phyloP scores from a whole-genome alignment of 1,140 invertebrate genomes.

The Formica selysi region DNA sequence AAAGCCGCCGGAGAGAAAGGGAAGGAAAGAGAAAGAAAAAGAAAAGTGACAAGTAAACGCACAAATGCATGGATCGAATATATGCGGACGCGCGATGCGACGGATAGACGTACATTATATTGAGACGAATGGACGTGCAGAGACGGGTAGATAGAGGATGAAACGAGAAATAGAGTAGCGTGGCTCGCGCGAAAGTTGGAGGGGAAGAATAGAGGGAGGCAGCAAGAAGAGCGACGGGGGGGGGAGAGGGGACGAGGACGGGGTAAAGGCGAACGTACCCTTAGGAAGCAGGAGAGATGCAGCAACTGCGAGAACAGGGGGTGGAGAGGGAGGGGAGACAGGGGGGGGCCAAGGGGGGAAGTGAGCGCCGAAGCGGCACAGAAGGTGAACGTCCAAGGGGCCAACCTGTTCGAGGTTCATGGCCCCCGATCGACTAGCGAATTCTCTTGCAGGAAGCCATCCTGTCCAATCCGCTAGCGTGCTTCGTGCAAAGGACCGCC shows the following conservation, averaged over 20 bases:
- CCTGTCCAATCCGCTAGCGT: slow-evolving; percentile 83
- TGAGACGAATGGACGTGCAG: slow-evolving; percentile 29
- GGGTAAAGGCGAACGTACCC: slow-evolving; percentile 71
- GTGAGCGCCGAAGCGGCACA: slow-evolving; percentile 78
- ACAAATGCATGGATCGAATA: slow-evolving; percentile 13
- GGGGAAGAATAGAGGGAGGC: slow-evolving; percentile 26
- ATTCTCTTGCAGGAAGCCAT: slow-evolving; percentile 81
- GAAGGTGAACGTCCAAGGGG: slow-evolving; percentile 87
- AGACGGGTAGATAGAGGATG: slow-evolving; percentile 48
- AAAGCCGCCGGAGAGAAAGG: not conserved
- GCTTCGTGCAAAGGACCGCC: slow-evolving; percentile 78
- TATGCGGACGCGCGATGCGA: not conserved
- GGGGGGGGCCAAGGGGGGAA: slow-evolving; percentile 61
- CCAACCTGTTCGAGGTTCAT: slow-evolving; percentile 87
- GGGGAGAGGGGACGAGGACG: slow-evolving; percentile 2
- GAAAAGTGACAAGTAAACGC: not conserved
- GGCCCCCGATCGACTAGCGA: slow-evolving; percentile 85
- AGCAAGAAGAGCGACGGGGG: not conserved
- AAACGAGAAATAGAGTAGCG: slow-evolving; percentile 67
- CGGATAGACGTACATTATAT: slow-evolving; percentile 25
- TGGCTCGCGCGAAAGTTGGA: slow-evolving; percentile 33
- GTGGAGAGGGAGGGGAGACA: slow-evolving; percentile 55
- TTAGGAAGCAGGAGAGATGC: slow-evolving; percentile 64
- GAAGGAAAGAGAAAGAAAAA: not conserved
- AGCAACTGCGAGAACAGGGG: slow-evolving; percentile 69